Evolutionary conservation across 2,797 vertebrate species (phyloP).

Genomic region (Poecile montanus): DNA sequence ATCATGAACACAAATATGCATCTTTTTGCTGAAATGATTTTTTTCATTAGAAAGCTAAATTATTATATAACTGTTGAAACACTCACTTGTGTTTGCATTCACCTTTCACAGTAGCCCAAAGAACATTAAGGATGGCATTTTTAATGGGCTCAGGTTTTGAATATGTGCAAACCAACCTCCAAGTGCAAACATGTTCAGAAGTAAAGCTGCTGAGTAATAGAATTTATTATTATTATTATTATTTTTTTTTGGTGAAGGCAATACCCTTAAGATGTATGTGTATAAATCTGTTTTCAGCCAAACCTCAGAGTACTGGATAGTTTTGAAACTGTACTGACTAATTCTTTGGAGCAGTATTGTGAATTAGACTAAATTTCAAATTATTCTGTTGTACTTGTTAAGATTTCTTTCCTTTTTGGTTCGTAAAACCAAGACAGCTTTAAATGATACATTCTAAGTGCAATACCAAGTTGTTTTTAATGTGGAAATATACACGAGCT

Average conservation of each 20-base stretch:
- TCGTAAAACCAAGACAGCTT: conserved; percentile 34
- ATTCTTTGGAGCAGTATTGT: conserved; percentile 52
- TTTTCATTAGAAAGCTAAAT: conserved; percentile 24
- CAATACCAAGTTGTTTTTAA: conserved; percentile 29
- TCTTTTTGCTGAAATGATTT: neutral
- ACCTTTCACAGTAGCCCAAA: neutral
- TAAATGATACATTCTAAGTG: conserved; percentile 42
- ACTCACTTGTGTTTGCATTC: neutral
- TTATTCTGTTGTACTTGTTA: neutral
- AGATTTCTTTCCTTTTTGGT: neutral
- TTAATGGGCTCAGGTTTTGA: neutral
- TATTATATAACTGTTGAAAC: neutral
- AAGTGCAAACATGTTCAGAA: neutral
- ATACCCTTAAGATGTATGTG: neutral
- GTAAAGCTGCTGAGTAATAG: conserved; percentile 14
- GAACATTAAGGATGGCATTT: neutral
- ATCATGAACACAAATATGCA: neutral
- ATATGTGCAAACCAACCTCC: neutral
- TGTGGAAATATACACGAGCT: neutral
- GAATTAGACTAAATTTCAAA: conserved; percentile 12
- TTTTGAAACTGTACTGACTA: neutral
- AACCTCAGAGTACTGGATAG: neutral
- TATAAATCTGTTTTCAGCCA: neutral
- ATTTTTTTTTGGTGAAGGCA: neutral
- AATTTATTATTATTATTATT: neutral